These are phyloP conservation scores for Acrocephalus kingi DNA, from an alignment of 2,113 vertebrate genomes.

Conservation along the genomic window DNA sequence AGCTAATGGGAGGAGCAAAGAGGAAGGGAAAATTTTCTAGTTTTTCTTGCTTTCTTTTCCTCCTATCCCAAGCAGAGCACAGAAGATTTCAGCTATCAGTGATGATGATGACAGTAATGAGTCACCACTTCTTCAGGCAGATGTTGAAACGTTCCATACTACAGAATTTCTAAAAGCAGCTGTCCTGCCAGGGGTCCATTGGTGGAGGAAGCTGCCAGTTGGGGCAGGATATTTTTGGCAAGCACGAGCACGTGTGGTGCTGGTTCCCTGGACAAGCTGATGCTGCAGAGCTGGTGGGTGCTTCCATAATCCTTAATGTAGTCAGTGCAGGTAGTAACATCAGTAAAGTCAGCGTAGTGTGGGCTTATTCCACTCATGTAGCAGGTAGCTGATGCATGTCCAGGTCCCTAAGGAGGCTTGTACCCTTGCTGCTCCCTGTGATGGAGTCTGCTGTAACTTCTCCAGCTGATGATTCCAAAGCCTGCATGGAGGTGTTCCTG, in stretches of 20 bases:
- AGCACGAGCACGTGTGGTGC: accelerated
- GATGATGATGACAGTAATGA: not conserved
- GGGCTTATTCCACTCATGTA: not conserved
- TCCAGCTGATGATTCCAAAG: not conserved
- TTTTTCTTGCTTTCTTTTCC: not conserved
- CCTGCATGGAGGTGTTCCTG: not conserved
- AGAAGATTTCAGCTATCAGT: not conserved
- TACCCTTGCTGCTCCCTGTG: not conserved
- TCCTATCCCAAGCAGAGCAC: not conserved
- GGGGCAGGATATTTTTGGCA: not conserved
- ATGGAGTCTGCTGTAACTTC: not conserved
- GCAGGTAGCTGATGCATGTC: not conserved
- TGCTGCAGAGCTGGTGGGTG: accelerated
- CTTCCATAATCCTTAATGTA: not conserved
- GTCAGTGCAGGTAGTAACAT: not conserved
- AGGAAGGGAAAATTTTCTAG: accelerated
- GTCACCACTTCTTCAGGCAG: not conserved
- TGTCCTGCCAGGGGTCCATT: not conserved
- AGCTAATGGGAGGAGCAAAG: not conserved
- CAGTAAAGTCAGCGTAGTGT: accelerated
- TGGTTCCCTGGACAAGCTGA: not conserved
- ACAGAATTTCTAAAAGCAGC: not conserved
- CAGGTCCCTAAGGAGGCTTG: not conserved
- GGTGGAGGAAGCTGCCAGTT: not conserved
- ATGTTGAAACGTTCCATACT: not conserved